Percentiles rank a stretch among this genome's conserved stretches.
Evolutionary conservation across 2,113 vertebrate species (phyloP).

Genomic region (Zosterops lateralis): DNA sequence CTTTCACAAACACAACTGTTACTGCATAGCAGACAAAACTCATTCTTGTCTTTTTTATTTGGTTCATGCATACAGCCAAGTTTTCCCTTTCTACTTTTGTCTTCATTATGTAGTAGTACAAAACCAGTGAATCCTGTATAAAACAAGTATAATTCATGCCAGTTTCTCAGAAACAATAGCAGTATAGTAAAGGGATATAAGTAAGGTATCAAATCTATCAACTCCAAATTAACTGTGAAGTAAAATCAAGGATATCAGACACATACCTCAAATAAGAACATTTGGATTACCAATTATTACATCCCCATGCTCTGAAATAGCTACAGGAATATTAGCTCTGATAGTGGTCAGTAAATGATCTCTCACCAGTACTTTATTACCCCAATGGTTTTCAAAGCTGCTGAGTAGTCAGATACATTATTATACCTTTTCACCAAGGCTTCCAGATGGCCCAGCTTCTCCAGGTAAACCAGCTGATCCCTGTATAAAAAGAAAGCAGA

Average conservation of each 20-base stretch:
- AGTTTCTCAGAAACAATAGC: not conserved
- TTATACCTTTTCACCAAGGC: conserved; percentile 91
- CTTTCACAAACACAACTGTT: not conserved
- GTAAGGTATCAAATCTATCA: not conserved
- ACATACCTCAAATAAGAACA: not conserved
- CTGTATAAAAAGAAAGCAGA: conserved; percentile 66
- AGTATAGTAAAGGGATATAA: not conserved
- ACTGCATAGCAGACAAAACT: not conserved
- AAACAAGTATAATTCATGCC: not conserved
- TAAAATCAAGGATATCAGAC: not conserved
- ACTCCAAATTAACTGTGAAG: not conserved
- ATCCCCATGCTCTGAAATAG: not conserved
- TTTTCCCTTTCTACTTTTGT: not conserved
- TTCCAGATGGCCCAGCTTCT: conserved; percentile 81
- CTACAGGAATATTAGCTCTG: not conserved
- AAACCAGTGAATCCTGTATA: not conserved
- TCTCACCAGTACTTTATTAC: not conserved
- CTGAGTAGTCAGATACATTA: not conserved
- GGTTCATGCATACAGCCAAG: not conserved
- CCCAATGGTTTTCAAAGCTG: not conserved
- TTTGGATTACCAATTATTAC: not conserved
- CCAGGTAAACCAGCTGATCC: conserved; percentile 86
- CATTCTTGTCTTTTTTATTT: not conserved
- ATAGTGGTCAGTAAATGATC: not conserved
- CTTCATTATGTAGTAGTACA: not conserved